Evolutionary conservation across 2,113 vertebrate species (phyloP).

Genomic region (Istiophorus platypterus): DNA sequence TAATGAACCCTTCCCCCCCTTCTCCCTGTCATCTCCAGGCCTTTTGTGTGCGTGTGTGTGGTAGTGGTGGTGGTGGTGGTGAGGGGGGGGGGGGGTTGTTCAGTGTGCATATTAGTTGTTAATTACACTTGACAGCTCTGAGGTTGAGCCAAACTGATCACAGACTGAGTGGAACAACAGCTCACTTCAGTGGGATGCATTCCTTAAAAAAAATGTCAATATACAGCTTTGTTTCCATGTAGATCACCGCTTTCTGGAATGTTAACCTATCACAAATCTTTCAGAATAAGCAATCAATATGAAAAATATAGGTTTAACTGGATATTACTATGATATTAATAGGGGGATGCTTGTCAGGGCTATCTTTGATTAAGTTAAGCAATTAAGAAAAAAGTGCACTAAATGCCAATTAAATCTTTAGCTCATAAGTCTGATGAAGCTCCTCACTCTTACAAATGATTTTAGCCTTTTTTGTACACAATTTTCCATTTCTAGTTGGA

Average conservation of each 20-base stretch:
- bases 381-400: not conserved
- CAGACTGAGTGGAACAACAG: constrained; percentile 70
- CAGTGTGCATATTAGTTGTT: constrained; percentile 63
- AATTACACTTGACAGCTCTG: constrained; percentile 83
- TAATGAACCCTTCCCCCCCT: constrained; percentile 58
- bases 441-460: not conserved
- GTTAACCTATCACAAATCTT: not conserved
- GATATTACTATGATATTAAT: not conserved
- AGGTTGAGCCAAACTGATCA: constrained; percentile 68
- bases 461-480: not conserved
- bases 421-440: not conserved
- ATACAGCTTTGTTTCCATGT: constrained; percentile 26
- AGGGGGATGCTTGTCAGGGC: not conserved
- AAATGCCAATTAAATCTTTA: not conserved
- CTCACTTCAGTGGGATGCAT: constrained; percentile 40
- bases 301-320: not conserved
- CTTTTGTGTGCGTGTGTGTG: constrained; percentile 37
- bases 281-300: not conserved
- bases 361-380: not conserved
- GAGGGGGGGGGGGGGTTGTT: too few relatives aligned
- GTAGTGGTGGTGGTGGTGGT: too few relatives aligned
- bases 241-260: not conserved
- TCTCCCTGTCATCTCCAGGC: constrained; percentile 43
- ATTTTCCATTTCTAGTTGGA: not conserved
- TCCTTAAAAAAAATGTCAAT: constrained; percentile 28